phyloP scores from a whole-genome alignment of 2,797 vertebrate genomes.

The Anabas testudineus region DNA sequence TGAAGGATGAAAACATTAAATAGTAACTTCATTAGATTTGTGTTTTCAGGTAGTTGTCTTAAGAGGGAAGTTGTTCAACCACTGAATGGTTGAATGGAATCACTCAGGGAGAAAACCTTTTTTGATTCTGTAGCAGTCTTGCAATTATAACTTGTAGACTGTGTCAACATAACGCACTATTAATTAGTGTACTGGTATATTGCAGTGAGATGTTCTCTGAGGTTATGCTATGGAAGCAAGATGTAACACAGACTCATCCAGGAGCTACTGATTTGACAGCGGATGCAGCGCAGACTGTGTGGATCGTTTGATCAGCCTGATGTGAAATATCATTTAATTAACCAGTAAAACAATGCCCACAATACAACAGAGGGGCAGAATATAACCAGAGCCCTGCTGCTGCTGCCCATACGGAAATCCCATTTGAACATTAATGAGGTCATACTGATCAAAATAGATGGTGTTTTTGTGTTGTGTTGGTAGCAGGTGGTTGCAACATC shows the following conservation, averaged over 20 bases:
- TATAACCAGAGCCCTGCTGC: constrained; percentile 24
- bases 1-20: constrained; percentile 11
- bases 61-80: background rate
- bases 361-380: constrained; percentile 53
- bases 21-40: constrained; percentile 2
- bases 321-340: constrained; percentile 71
- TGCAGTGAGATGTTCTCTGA: background rate
- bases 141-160: background rate
- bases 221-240: constrained; percentile 20
- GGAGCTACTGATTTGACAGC: constrained; percentile 37
- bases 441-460: constrained; percentile 63
- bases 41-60: constrained; percentile 13
- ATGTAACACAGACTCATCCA: constrained; percentile 19
- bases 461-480: constrained; percentile 44
- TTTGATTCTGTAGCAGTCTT: too few species aligned
- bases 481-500: constrained; percentile 66
- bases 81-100: too few species aligned
- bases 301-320: constrained; percentile 61
- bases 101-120: too few species aligned
- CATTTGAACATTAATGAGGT: constrained; percentile 44
- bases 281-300: constrained; percentile 41
- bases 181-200: background rate
- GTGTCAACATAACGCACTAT: background rate
- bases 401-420: constrained; percentile 34
- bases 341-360: constrained; percentile 25